phyloP scores from a whole-genome alignment of 2,113 vertebrate genomes.

The Ptychochromis oligacanthus region DNA sequence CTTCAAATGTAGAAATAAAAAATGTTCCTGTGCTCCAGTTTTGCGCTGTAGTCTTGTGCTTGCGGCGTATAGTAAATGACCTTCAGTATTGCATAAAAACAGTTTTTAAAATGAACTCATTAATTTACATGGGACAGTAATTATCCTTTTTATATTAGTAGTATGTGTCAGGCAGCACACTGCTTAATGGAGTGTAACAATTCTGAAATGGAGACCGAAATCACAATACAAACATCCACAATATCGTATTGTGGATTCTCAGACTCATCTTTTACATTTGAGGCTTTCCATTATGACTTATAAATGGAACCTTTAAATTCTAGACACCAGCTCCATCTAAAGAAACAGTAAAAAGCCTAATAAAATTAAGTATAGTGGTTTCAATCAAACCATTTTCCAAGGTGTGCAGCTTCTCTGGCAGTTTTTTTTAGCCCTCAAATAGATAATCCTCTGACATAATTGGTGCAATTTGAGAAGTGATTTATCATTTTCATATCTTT shows the following conservation, averaged over 20 bases:
- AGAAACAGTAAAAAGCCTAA: neutral
- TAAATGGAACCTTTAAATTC: neutral
- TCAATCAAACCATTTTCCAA: neutral
- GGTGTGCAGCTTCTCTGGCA: neutral
- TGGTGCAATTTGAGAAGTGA: neutral
- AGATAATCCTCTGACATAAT: neutral
- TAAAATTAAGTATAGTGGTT: neutral
- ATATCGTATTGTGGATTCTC: neutral
- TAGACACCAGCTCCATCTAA: neutral
- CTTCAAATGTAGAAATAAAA: neutral
- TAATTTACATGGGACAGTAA: neutral
- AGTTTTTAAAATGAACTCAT: neutral
- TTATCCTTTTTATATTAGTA: neutral
- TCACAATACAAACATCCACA: neutral
- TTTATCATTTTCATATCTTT: neutral
- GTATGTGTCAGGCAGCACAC: neutral
- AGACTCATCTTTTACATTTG: neutral
- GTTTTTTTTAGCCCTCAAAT: neutral
- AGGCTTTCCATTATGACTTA: neutral
- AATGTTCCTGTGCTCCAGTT: neutral
- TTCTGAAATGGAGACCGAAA: neutral
- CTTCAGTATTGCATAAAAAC: neutral
- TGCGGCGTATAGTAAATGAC: fast-evolving
- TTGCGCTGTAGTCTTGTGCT: neutral
- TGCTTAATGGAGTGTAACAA: neutral